Conservation (phyloP, 2,797 vertebrate species). For the Chanos chanos region DNA sequence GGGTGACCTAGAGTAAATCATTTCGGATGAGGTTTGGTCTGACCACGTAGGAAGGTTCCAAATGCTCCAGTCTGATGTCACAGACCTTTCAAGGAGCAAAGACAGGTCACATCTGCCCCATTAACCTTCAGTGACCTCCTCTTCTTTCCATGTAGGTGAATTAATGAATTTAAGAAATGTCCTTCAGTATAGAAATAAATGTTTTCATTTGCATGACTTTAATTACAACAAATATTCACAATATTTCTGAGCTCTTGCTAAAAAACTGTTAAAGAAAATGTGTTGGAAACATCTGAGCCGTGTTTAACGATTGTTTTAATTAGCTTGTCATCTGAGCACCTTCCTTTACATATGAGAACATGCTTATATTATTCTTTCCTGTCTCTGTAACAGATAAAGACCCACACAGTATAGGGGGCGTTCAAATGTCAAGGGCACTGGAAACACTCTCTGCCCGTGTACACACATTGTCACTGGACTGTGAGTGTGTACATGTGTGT, state of each 20-base stretch:
- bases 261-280: too few species aligned
- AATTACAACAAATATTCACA: too few species aligned
- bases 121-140: slow-evolving; percentile 17
- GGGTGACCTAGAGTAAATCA: slow-evolving; percentile 77
- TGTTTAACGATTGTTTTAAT: too few species aligned
- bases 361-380: slow-evolving; percentile 55
- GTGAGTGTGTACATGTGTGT: slow-evolving; percentile 47
- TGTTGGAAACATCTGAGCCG: too few species aligned
- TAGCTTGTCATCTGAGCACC: too few species aligned
- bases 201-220: too few species aligned
- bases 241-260: too few species aligned
- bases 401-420: slow-evolving; percentile 65
- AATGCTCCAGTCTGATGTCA: slow-evolving; percentile 62
- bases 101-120: slow-evolving; percentile 8
- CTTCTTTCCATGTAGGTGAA: background rate
- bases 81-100: slow-evolving; percentile 38
- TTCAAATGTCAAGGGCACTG: slow-evolving; percentile 74
- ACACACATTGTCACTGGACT: slow-evolving; percentile 25
- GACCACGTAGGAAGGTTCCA: slow-evolving; percentile 68
- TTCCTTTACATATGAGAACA: too few species aligned
- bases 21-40: slow-evolving; percentile 78
- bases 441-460: slow-evolving; percentile 58
- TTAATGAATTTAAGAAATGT: too few species aligned
- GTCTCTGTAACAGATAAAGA: slow-evolving; percentile 59
- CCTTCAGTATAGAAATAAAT: too few species aligned